These are phyloP conservation scores for Pogonocichla stellata DNA, from an alignment of 2,113 vertebrate genomes.

Conservation along the genomic window DNA sequence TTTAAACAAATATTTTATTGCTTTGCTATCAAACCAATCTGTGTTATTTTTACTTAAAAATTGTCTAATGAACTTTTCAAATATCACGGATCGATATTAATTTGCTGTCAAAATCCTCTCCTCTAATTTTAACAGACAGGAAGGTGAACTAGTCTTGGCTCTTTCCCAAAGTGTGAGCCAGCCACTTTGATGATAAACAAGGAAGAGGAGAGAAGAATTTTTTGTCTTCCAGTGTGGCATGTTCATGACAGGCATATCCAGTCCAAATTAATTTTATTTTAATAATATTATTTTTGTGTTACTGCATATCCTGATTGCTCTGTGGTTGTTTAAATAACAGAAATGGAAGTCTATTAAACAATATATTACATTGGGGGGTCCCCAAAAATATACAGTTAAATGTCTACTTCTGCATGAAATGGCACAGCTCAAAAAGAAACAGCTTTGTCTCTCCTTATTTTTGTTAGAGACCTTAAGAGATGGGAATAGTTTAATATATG, in stretches of 20 bases:
- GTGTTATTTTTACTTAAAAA: neutral
- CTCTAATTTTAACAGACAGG: neutral
- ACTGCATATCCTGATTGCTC: neutral
- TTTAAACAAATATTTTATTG: neutral
- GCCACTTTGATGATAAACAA: neutral
- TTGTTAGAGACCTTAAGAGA: neutral
- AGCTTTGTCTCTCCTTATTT: neutral
- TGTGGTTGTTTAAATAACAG: neutral
- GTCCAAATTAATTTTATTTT: neutral
- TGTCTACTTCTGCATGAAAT: neutral
- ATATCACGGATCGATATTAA: neutral
- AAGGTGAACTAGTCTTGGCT: neutral
- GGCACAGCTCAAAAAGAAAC: neutral
- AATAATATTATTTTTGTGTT: neutral
- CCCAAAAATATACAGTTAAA: neutral
- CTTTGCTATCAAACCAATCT: neutral
- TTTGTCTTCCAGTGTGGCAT: neutral
- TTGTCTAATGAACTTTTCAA: neutral
- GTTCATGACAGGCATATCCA: neutral
- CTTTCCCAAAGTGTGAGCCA: neutral
- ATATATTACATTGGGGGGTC: fast-evolving
- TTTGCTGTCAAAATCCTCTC: neutral
- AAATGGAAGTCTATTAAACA: neutral
- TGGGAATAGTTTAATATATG: neutral
- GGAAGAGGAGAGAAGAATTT: neutral